Percentiles rank a stretch among this genome's conserved stretches.
Conservation (phyloP, 2,113 vertebrate genomes). For the Mormyrus iriodes region DNA sequence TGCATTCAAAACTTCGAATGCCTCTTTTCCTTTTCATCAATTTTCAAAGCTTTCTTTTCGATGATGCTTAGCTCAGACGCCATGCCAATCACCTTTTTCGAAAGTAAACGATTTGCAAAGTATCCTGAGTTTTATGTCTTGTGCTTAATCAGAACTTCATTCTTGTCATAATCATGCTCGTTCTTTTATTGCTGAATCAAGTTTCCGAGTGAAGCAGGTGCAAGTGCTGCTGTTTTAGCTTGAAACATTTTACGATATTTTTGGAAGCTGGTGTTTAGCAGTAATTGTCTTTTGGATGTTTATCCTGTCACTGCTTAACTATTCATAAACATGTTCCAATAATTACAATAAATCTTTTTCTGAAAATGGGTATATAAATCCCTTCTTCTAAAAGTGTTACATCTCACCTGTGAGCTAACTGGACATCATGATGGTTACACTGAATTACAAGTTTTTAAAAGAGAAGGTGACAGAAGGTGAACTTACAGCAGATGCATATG, state of each 20-base stretch:
- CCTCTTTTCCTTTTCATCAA: slow-evolving; percentile 40
- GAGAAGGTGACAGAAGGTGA: neutral
- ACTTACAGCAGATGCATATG: neutral
- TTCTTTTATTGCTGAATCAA: slow-evolving; percentile 40
- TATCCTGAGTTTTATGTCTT: slow-evolving; percentile 38
- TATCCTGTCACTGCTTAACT: neutral
- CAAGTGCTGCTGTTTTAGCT: slow-evolving; percentile 20
- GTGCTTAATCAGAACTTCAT: slow-evolving; percentile 46
- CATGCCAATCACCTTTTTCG: slow-evolving; percentile 36
- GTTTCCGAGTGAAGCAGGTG: slow-evolving; percentile 30
- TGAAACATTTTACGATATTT: slow-evolving; percentile 27
- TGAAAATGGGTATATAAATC: neutral
- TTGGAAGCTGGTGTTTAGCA: slow-evolving; percentile 61
- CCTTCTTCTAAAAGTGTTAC: neutral
- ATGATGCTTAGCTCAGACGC: slow-evolving; percentile 44
- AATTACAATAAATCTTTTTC: slow-evolving; percentile 3
- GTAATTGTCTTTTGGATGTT: slow-evolving; percentile 53
- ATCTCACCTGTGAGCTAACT: neutral
- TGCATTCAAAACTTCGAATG: slow-evolving; percentile 35
- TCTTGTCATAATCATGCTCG: slow-evolving; percentile 35
- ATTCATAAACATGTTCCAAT: slow-evolving; percentile 6
- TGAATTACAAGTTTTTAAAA: neutral
- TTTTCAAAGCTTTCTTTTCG: neutral
- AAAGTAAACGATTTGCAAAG: slow-evolving; percentile 54
- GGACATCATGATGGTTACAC: neutral